Evolutionary conservation across 2,113 vertebrate genomes (phyloP).

Genomic region (Stercorarius parasiticus): DNA sequence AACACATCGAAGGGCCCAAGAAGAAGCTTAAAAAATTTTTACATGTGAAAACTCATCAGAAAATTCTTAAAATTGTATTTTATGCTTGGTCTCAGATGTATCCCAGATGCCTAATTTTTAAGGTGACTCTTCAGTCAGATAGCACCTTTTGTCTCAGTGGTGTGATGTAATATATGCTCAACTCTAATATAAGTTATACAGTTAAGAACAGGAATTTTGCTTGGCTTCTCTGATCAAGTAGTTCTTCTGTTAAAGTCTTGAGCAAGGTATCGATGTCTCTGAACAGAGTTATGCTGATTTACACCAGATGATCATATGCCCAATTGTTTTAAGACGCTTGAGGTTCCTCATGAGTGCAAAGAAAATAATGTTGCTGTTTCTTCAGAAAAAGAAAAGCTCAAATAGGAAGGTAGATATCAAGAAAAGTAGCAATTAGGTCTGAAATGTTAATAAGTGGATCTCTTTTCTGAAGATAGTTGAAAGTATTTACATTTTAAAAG

Average conservation of each 20-base stretch:
- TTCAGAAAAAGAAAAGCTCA: constrained; percentile 25
- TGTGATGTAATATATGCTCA: background rate
- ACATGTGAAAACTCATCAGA: background rate
- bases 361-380: constrained; percentile 38
- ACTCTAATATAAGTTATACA: background rate
- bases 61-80: background rate
- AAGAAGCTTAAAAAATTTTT: background rate
- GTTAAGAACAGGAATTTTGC: background rate
- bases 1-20: background rate
- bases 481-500: constrained; percentile 74
- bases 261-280: background rate
- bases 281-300: background rate
- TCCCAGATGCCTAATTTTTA: background rate
- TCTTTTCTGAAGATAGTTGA: constrained; percentile 47
- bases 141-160: background rate
- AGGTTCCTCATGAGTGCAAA: constrained; percentile 8
- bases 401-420: constrained; percentile 35
- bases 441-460: constrained; percentile 73
- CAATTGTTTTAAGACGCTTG: constrained; percentile 16
- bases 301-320: background rate
- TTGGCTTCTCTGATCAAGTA: constrained; percentile 8
- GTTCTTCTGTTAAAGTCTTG: background rate
- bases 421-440: constrained; percentile 68
- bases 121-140: background rate
- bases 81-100: background rate